Base-by-base conservation (phyloP, 2,113 vertebrate genomes). In the Columbina picui region DNA sequence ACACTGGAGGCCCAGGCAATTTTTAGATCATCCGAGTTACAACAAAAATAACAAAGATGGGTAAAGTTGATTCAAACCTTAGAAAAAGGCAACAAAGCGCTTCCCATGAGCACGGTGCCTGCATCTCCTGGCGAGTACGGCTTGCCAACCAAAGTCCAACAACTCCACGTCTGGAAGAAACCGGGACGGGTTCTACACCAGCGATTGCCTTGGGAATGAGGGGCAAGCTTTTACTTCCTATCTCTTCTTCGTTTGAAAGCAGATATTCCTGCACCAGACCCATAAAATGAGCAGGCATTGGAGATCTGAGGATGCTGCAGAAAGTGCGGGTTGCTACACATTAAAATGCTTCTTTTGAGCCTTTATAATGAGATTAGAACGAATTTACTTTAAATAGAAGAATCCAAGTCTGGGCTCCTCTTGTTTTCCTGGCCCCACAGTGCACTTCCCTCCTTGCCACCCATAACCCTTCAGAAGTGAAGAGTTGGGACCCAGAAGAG, bases 1-100 rank as follows among this genome's bases (percentile, higher is more conserved):
- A 96, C 94, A 94, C 89, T 10, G 34, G 60, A 39, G 91, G 82
- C 83, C 87, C 52, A 30, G 64, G 71, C 85, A 93, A 59, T 82
- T 76, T 82, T 63, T 57, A 76, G 78, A 78, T 79, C 82, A 79
- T 89, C 85, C 38, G 57, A 65, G 57, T 64, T 84, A 63, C 53
- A 55, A 53, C 1, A 9, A 29, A 50, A 75, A 67, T 13, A 74
- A 59, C 64, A 67, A 87, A 70, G 78, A 76, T 30, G 89, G 52
- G 64, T 65, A 41, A 89, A 67, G 43, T 18, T 16, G 61, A 87
- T 65, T n/a, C 52, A 81, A 57, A 38, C 23, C 30, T 83, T 5
- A 13, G 17, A 68, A 65, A 68, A 52, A 9, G 21, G 41, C n/a
- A 67, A 30, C 2, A 10, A 41, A 27, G 6, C 49, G 3, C 71